A percentile compares a stretch with the other conserved stretches of the same genome.
Conservation (phyloP, 2,888 invertebrate species). For the Pinctada fucata region DNA sequence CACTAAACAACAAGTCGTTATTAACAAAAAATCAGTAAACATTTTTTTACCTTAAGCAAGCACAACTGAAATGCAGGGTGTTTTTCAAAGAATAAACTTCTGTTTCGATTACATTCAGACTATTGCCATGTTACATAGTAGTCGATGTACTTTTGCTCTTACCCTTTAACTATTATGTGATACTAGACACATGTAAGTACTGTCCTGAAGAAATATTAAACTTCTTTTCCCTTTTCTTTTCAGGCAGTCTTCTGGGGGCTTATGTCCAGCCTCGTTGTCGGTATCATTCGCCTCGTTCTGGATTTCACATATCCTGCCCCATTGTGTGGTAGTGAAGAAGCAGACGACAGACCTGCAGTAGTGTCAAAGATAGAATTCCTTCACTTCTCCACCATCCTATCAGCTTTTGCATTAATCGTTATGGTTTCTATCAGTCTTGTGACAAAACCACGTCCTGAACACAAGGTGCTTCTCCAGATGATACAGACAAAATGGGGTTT, state of each 20-base stretch:
- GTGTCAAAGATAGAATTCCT: constrained; percentile 71
- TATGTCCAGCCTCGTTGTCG: constrained; percentile 78
- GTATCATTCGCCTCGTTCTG: constrained; percentile 78
- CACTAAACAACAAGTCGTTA: too few species aligned
- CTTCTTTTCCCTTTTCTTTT: constrained; percentile 15
- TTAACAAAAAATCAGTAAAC: too few species aligned
- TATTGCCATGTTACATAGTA: too few species aligned
- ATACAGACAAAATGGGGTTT: background rate
- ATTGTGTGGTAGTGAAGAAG: constrained; percentile 75
- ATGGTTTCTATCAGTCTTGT: constrained; percentile 66
- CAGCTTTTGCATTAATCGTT: constrained; percentile 60
- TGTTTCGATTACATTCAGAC: too few species aligned
- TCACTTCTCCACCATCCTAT: constrained; percentile 72
- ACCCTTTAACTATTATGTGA: too few species aligned
- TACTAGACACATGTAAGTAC: too few species aligned
- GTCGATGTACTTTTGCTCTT: too few species aligned
- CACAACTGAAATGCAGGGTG: background rate
- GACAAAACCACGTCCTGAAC: constrained; percentile 59
- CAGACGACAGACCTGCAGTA: constrained; percentile 59
- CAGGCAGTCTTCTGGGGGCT: constrained; percentile 81
- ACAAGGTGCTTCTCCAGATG: constrained; percentile 53
- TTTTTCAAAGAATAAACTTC: too few species aligned
- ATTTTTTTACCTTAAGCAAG: background rate
- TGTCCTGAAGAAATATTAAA: background rate
- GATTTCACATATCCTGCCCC: constrained; percentile 78